phyloP scores from a whole-genome alignment of 2,113 vertebrate species.

The Lampris incognitus region DNA sequence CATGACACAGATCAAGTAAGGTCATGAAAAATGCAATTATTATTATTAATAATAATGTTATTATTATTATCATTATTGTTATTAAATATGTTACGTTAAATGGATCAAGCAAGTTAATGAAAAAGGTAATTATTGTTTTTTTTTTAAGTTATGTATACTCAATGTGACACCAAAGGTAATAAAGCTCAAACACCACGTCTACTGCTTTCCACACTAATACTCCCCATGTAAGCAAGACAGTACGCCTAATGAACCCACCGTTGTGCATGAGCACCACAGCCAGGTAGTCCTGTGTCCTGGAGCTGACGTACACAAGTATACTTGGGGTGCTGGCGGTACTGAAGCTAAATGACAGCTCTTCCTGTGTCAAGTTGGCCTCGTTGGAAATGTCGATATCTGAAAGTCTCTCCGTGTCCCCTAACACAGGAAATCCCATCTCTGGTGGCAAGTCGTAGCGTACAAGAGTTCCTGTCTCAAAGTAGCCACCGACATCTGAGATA shows the following conservation, averaged over 20 bases:
- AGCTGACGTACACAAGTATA: slow-evolving; percentile 92
- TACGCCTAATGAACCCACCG: slow-evolving; percentile 80
- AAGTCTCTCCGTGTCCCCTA: slow-evolving; percentile 63
- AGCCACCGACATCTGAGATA: slow-evolving; percentile 91
- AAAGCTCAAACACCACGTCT: too few relatives aligned
- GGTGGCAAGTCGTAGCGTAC: slow-evolving; percentile 92
- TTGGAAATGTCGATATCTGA: slow-evolving; percentile 23
- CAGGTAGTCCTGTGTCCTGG: slow-evolving; percentile 90
- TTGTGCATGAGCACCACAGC: slow-evolving; percentile 90
- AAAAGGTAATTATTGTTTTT: too few relatives aligned
- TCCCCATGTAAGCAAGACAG: too few relatives aligned
- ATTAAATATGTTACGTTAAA: too few relatives aligned
- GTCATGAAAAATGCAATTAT: too few relatives aligned
- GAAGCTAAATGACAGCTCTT: slow-evolving; percentile 94
- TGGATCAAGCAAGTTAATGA: too few relatives aligned
- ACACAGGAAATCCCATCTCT: slow-evolving; percentile 35
- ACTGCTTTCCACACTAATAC: too few relatives aligned
- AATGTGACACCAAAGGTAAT: too few relatives aligned
- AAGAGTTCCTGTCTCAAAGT: slow-evolving; percentile 95
- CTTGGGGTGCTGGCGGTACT: slow-evolving; percentile 93
- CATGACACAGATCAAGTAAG: too few relatives aligned
- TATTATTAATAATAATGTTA: too few relatives aligned
- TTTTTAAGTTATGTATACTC: too few relatives aligned
- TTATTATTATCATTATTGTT: too few relatives aligned
- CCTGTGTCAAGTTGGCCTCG: slow-evolving; percentile 81